A percentile compares a stretch with the other conserved stretches of the same genome.
Evolutionary conservation across 64 coral and sea anemone species (phyloP).

Genomic region (Pachyseris speciosa): DNA sequence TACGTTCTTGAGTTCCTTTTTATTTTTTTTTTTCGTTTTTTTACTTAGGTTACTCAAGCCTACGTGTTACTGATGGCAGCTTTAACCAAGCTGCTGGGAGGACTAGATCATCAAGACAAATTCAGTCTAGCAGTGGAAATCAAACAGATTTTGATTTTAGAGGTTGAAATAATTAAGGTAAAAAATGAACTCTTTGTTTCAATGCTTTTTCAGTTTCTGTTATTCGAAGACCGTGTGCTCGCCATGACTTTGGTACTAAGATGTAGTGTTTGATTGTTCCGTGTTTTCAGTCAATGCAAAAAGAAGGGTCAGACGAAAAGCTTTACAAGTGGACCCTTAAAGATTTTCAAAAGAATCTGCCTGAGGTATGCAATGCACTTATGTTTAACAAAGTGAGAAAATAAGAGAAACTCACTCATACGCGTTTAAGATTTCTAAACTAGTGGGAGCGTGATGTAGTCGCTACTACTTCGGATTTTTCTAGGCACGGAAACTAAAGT

Average conservation of each 20-base stretch:
- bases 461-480: too few relatives aligned
- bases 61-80: neutral
- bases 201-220: too few relatives aligned
- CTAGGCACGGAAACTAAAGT: too few relatives aligned
- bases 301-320: neutral
- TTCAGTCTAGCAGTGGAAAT: neutral
- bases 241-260: too few relatives aligned
- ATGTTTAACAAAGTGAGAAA: neutral
- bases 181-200: neutral
- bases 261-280: too few relatives aligned
- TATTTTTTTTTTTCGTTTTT: too few relatives aligned
- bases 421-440: too few relatives aligned
- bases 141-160: neutral
- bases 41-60: neutral
- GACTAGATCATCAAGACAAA: neutral
- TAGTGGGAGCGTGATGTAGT: too few relatives aligned
- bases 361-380: neutral
- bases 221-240: too few relatives aligned
- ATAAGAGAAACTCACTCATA: too few relatives aligned
- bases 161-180: neutral
- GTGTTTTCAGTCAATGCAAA: neutral
- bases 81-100: neutral
- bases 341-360: conserved; percentile 1
- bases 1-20: too few relatives aligned
- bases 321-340: neutral